These are phyloP conservation scores for Seriola aureovittata DNA, from an alignment of 2,113 vertebrate genomes.

Conservation along the genomic window DNA sequence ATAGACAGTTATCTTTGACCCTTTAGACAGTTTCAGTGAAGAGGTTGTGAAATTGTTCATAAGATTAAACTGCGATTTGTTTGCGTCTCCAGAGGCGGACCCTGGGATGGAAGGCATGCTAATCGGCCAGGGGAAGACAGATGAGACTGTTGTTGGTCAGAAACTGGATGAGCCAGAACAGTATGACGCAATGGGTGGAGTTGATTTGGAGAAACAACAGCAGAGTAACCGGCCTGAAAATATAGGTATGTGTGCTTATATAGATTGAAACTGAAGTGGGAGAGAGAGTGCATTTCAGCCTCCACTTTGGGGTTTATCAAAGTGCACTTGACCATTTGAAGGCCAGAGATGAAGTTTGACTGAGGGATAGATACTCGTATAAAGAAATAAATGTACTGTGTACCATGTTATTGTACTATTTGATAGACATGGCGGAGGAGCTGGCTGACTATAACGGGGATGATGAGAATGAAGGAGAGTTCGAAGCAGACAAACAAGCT, in stretches of 20 bases:
- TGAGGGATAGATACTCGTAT: background rate
- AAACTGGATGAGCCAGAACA: slow-evolving; percentile 61
- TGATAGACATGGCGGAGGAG: slow-evolving; percentile 80
- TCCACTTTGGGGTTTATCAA: background rate
- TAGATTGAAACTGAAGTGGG: background rate
- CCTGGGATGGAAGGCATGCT: slow-evolving; percentile 67
- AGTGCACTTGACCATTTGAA: background rate
- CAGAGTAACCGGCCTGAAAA: slow-evolving; percentile 48
- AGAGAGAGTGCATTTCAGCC: background rate
- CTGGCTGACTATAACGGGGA: slow-evolving; percentile 89
- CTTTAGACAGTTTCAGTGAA: background rate
- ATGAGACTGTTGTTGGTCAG: slow-evolving; percentile 23
- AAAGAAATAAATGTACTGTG: background rate
- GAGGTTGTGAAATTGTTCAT: background rate
- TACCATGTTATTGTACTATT: background rate
- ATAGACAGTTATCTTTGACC: too few relatives aligned
- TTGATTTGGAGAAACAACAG: slow-evolving; percentile 53
- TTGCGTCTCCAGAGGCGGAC: slow-evolving; percentile 44
- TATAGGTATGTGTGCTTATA: slow-evolving; percentile 50
- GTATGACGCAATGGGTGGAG: slow-evolving; percentile 58
- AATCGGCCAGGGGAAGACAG: slow-evolving; percentile 41
- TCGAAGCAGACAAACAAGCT: slow-evolving; percentile 93
- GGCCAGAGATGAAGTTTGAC: background rate
- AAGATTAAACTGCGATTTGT: background rate
- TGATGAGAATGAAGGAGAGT: slow-evolving; percentile 91